phyloP scores from a whole-genome alignment of 1,140 invertebrate species.

The Drosophila fuyamai region DNA sequence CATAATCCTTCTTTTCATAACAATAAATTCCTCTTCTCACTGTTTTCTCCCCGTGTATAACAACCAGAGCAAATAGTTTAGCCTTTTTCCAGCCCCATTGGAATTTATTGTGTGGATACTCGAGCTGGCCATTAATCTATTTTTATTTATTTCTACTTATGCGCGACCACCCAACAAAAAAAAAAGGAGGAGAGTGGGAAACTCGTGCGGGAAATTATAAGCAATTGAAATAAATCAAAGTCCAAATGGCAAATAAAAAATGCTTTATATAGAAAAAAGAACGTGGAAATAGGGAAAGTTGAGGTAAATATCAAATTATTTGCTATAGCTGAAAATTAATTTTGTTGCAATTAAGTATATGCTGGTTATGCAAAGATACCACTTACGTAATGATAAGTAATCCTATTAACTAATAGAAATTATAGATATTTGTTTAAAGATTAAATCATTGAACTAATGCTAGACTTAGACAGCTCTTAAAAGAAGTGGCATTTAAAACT shows the following conservation, averaged over 20 bases:
- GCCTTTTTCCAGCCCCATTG: constrained; percentile 27
- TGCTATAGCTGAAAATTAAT: too few species aligned
- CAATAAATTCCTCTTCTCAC: neutral
- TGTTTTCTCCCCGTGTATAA: neutral
- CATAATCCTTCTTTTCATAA: too few species aligned
- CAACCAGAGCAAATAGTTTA: constrained; percentile 17
- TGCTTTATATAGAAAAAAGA: constrained; percentile 7
- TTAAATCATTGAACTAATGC: too few species aligned
- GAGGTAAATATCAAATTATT: too few species aligned
- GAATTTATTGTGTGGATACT: constrained; percentile 60
- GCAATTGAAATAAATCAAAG: constrained; percentile 82
- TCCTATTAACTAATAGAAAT: too few species aligned
- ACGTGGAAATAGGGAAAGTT: neutral
- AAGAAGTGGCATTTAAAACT: neutral
- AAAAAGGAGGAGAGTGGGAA: neutral
- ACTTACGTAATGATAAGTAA: too few species aligned
- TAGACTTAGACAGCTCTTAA: too few species aligned
- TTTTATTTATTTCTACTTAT: constrained; percentile 78
- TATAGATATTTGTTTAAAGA: too few species aligned
- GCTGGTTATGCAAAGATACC: too few species aligned
- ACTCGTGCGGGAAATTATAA: constrained; percentile 75
- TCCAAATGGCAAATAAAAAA: constrained; percentile 66
- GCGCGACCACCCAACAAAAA: constrained; percentile 24
- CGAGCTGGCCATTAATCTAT: constrained; percentile 68
- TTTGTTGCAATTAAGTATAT: too few species aligned